Evolutionary conservation across 2,888 invertebrate genomes (phyloP).

Genomic region (Cantharis rufa): DNA sequence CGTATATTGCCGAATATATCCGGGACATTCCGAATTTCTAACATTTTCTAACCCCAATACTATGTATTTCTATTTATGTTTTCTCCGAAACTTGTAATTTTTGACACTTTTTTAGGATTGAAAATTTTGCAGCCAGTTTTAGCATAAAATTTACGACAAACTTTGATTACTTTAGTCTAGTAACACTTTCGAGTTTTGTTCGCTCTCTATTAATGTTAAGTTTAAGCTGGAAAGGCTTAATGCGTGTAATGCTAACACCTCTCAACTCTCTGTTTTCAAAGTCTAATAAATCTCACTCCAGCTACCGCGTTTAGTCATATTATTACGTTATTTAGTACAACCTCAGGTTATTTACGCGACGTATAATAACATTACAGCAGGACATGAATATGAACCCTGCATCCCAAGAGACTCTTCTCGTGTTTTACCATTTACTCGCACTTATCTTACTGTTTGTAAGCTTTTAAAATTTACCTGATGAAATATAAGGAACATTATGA

Average conservation of each 20-base stretch:
- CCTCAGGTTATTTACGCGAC: slow-evolving; percentile 50
- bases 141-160: not conserved
- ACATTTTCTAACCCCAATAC: slow-evolving; percentile 49
- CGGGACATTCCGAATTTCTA: slow-evolving; percentile 43
- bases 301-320: slow-evolving; percentile 49
- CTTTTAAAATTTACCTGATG: slow-evolving; percentile 44
- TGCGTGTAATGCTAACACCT: slow-evolving; percentile 40
- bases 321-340: slow-evolving; percentile 52
- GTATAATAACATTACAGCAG: slow-evolving; percentile 51
- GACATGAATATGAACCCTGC: slow-evolving; percentile 52
- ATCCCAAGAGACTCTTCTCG: slow-evolving; percentile 49
- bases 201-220: slow-evolving; percentile 31
- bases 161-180: not conserved
- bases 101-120: not conserved
- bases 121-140: not conserved
- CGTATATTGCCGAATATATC: slow-evolving; percentile 49
- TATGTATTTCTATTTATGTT: slow-evolving; percentile 23
- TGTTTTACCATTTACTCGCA: slow-evolving; percentile 48
- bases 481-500: slow-evolving; percentile 28
- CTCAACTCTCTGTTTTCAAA: slow-evolving; percentile 45
- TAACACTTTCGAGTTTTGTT: slow-evolving; percentile 6
- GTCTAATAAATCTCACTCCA: slow-evolving; percentile 50
- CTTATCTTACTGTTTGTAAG: slow-evolving; percentile 47
- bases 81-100: not conserved
- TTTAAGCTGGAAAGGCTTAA: slow-evolving; percentile 36